A percentile compares a stretch with the other conserved stretches of the same genome.
Conservation (phyloP, 92 coral and sea anemone genomes). For the Phymanthus crucifer region DNA sequence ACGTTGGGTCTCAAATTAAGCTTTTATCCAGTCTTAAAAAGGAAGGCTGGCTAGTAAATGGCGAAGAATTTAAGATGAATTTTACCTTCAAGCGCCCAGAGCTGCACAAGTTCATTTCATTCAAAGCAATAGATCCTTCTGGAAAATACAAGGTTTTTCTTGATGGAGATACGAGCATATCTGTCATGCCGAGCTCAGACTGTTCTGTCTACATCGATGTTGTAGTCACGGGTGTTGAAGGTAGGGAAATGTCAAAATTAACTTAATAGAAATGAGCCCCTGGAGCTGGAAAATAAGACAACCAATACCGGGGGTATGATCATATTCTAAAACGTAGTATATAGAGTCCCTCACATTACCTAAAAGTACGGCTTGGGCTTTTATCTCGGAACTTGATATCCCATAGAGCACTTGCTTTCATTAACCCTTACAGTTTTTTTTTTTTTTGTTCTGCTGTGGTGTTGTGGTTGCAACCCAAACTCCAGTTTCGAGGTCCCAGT, state of each 20-base stretch:
- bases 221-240: constrained; percentile 64
- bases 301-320: no score
- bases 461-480: no score
- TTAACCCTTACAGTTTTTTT: no score
- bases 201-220: constrained; percentile 80
- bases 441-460: no score
- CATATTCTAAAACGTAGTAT: no score
- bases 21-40: constrained; percentile 65
- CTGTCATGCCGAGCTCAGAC: constrained; percentile 77
- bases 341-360: no score
- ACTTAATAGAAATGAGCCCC: no score
- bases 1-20: constrained; percentile 47
- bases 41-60: constrained; percentile 63
- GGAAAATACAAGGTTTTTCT: constrained; percentile 51
- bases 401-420: no score
- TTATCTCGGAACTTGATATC: no score
- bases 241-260: constrained; percentile 36
- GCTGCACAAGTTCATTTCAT: constrained; percentile 77
- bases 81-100: constrained; percentile 84
- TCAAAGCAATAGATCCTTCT: constrained; percentile 65
- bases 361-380: no score
- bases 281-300: no score
- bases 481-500: no score
- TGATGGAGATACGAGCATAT: constrained; percentile 91
- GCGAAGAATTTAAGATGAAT: constrained; percentile 65